phyloP scores from a whole-genome alignment of 1,140 invertebrate species.

The Cecropterus lyciades region DNA sequence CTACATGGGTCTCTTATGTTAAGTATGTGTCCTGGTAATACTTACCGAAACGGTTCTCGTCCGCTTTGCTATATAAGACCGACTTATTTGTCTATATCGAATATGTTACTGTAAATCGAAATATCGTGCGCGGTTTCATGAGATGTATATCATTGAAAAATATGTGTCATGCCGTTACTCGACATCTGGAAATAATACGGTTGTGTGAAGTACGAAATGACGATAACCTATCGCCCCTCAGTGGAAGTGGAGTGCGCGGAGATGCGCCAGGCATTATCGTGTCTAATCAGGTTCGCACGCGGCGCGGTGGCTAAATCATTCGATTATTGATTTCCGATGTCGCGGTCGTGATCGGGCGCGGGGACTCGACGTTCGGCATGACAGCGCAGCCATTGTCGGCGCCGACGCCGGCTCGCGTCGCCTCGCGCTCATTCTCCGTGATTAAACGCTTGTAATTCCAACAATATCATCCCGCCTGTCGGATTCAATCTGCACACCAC shows the following conservation, averaged over 20 bases:
- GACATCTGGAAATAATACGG: slow-evolving; percentile 62
- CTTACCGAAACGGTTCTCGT: not conserved
- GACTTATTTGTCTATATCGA: slow-evolving; percentile 57
- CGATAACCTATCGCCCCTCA: slow-evolving; percentile 73
- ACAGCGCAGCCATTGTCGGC: slow-evolving; percentile 76
- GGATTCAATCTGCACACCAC: slow-evolving; percentile 70
- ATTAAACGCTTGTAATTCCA: slow-evolving; percentile 82
- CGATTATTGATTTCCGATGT: slow-evolving; percentile 83
- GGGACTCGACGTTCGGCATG: slow-evolving; percentile 69
- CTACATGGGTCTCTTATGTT: slow-evolving; percentile 9
- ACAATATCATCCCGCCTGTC: slow-evolving; percentile 74
- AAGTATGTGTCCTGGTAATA: not conserved
- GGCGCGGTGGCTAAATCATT: slow-evolving; percentile 82
- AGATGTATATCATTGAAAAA: slow-evolving; percentile 69
- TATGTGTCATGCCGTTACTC: slow-evolving; percentile 69
- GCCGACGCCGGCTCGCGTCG: slow-evolving; percentile 49
- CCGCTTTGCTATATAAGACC: slow-evolving; percentile 43
- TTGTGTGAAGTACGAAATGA: slow-evolving; percentile 44
- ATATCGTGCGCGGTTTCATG: slow-evolving; percentile 58
- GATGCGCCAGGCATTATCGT: slow-evolving; percentile 73
- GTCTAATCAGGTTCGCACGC: slow-evolving; percentile 82
- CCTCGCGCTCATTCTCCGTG: slow-evolving; percentile 71
- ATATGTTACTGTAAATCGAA: slow-evolving; percentile 63
- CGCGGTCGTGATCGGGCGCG: slow-evolving; percentile 79
- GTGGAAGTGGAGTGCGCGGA: slow-evolving; percentile 45